phyloP scores from a whole-genome alignment of 37 sponge, comb jelly and placozoan species.

The Diacarnus erythraeanus region DNA sequence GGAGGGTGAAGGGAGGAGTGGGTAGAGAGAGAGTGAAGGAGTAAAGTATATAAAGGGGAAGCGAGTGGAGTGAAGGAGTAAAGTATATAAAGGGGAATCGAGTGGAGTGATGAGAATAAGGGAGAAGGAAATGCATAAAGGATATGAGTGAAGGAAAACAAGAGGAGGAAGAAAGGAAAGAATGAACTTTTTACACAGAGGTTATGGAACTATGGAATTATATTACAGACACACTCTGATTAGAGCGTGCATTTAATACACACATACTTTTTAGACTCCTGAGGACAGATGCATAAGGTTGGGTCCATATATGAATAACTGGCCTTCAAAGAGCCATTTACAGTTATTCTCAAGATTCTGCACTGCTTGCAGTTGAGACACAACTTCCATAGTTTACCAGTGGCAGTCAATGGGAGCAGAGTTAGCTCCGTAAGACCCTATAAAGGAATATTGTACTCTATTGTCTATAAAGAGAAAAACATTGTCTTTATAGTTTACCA shows the following conservation, averaged over 20 bases:
- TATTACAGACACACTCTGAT: background rate
- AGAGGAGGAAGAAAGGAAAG: no score
- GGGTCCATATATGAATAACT: conserved; percentile 77
- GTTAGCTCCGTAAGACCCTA: conserved; percentile 75
- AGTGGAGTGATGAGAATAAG: no score
- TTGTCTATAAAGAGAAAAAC: background rate
- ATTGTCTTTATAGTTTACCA: background rate
- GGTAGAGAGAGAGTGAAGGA: background rate
- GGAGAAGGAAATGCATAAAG: no score
- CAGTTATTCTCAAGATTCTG: conserved; percentile 55
- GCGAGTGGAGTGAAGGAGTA: background rate
- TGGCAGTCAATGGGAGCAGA: conserved; percentile 52
- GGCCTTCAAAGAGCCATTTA: conserved; percentile 45
- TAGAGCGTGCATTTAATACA: background rate
- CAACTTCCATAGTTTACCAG: conserved; percentile 61
- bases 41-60: background rate
- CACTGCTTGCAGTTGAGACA: conserved; percentile 82
- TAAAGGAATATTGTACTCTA: background rate
- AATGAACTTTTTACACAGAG: no score
- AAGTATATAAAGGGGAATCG: background rate
- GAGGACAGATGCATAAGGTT: conserved; percentile 57
- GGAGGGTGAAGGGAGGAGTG: background rate
- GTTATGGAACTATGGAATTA: no score
- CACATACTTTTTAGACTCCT: conserved; percentile 73
- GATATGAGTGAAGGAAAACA: no score